Evolutionary conservation across 2,113 vertebrate genomes (phyloP), one percentile per base, ranked within the genome.

Genomic region (Halichoerus grypus): DNA sequence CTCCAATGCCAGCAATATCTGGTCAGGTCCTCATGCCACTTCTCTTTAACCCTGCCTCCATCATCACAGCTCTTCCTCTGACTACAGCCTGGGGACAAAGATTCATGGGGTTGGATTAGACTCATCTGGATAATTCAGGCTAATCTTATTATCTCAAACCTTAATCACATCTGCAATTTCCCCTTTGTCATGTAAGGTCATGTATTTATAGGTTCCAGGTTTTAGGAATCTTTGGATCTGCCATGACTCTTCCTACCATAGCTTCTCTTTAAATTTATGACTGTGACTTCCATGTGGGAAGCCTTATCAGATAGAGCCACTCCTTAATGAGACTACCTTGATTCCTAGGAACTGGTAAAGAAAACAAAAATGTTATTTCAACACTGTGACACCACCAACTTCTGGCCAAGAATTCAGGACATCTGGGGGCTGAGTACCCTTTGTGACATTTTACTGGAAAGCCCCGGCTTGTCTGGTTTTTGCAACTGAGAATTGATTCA

Each of bases 221-320:
- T 88, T 77, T 24, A 81, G 18, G 13, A 0, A 53, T 18, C 42
- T 85, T 77, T 46, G 28, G 12, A 31, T 39, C 24, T 79, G 19
- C 7, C 21, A 15, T 46, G 39, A 59, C 57, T 93, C 42, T 83
- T 12, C 18, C n/a, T n/a, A 55, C 18, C 5, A n/a, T 0, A 36
- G 33, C 33, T 84, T 88, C 21, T 76, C 59, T 86, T 96, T 77
- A 67, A 95, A 97, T 97, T 86, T 94, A 86, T 72, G 72, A 86
- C 15, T 72, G 13, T 19, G 53, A 21, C 53, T 87, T 59, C 63
- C 61, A 95, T 28, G 10, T 61, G 11, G 22, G 57, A 80, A 39
- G 46, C 71, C 92, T 51, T 69, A 57, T 31, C 86, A 84, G 83
- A 67, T 33, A 65, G 36, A 98, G 36, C 28, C 74, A 65, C 46